Conservation (phyloP, 2,797 vertebrate genomes). For the Sebastes melanostomus region DNA sequence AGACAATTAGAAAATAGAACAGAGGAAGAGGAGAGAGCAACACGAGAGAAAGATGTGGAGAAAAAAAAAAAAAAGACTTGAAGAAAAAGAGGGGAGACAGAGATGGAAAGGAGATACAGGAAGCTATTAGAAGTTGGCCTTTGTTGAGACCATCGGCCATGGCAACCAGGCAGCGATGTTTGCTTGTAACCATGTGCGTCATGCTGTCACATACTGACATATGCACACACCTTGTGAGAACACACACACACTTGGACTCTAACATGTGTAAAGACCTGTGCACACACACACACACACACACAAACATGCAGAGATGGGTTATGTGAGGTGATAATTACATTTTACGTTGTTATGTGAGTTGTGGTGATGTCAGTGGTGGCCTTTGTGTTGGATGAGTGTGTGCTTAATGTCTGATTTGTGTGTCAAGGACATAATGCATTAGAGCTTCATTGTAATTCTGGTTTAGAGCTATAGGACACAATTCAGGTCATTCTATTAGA, state of each 20-base stretch:
- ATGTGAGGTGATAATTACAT: slow-evolving; percentile 34
- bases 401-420: neutral
- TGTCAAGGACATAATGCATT: neutral
- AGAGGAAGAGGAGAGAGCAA: neutral
- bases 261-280: neutral
- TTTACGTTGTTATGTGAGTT: neutral
- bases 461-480: neutral
- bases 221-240: slow-evolving; percentile 8
- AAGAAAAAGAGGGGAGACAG: neutral
- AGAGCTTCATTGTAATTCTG: neutral
- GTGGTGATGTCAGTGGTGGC: neutral
- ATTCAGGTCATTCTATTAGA: neutral
- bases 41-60: neutral
- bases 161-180: slow-evolving; percentile 52
- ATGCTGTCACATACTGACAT: slow-evolving; percentile 28
- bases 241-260: neutral
- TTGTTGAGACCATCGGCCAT: slow-evolving; percentile 44
- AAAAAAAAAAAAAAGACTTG: neutral
- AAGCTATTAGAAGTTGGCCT: slow-evolving; percentile 36
- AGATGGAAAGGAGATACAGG: slow-evolving; percentile 47
- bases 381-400: slow-evolving; percentile 3
- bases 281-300: too few species aligned
- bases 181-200: slow-evolving; percentile 30
- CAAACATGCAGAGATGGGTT: neutral
- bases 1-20: neutral